phyloP scores from a whole-genome alignment of 2,113 vertebrate species.

The Neogale vison region DNA sequence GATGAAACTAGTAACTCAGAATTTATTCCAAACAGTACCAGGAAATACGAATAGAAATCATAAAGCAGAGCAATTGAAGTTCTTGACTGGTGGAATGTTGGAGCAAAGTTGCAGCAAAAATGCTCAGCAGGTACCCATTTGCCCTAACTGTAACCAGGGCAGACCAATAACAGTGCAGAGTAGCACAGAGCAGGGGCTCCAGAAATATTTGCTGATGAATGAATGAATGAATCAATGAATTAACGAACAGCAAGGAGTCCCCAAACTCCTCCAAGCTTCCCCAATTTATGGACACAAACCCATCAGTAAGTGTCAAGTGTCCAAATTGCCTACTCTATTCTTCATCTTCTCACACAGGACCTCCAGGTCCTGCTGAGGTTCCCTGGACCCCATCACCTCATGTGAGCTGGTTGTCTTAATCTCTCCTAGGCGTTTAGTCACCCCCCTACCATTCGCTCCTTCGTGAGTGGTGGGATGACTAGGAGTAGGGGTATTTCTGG shows the following conservation, averaged over 20 bases:
- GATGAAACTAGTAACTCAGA: background rate
- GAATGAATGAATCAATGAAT: background rate
- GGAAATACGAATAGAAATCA: background rate
- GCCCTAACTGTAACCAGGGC: background rate
- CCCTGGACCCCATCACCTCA: accelerated
- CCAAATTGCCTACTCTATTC: background rate
- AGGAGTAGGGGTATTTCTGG: background rate
- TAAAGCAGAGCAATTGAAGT: background rate
- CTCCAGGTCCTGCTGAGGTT: background rate
- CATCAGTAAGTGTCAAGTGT: background rate
- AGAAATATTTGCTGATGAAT: background rate
- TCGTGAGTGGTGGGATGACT: background rate
- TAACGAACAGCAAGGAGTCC: background rate
- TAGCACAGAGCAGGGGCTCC: background rate
- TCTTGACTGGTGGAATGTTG: background rate
- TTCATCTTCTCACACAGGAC: background rate
- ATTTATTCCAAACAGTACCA: background rate
- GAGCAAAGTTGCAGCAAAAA: background rate
- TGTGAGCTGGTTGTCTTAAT: background rate
- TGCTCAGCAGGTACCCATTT: background rate
- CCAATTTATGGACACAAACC: background rate
- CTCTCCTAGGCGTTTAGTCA: background rate
- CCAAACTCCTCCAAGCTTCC: background rate
- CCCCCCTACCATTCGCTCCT: no score
- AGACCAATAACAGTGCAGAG: background rate